Conservation (phyloP, 2,888 invertebrate genomes). For the Nysson spinosus region DNA sequence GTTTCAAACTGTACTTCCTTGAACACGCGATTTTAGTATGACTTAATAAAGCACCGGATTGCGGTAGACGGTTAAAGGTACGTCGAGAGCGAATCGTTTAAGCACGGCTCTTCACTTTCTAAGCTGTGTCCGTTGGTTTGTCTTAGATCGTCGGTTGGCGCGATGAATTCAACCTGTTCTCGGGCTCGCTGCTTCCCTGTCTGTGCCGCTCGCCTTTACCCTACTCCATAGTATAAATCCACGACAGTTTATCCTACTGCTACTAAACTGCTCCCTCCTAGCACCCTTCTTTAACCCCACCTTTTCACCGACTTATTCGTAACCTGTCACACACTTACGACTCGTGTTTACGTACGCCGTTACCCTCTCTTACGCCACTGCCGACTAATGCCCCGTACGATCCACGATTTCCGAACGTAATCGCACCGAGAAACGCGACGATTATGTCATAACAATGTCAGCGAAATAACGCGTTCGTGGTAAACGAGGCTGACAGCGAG, state of each 20-base stretch:
- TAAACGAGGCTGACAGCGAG: no score
- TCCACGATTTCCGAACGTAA: not conserved
- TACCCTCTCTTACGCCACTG: not conserved
- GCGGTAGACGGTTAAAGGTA: slow-evolving; percentile 28
- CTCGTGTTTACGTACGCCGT: slow-evolving; percentile 33
- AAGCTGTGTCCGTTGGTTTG: no score
- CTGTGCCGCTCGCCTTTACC: slow-evolving; percentile 19
- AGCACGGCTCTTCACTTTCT: no score
- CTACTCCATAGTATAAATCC: slow-evolving; percentile 30
- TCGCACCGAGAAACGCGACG: not conserved
- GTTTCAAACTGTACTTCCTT: slow-evolving; percentile 19
- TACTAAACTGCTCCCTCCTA: not conserved
- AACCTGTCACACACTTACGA: slow-evolving; percentile 32
- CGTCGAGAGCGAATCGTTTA: no score
- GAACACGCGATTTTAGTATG: slow-evolving; percentile 53
- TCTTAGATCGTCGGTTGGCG: no score
- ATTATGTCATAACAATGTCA: no score
- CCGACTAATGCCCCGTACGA: slow-evolving; percentile 9
- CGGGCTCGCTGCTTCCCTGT: slow-evolving; percentile 40
- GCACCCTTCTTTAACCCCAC: slow-evolving; percentile 13
- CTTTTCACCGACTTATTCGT: slow-evolving; percentile 19
- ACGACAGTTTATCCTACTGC: slow-evolving; percentile 32
- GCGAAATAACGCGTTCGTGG: no score
- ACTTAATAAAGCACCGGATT: slow-evolving; percentile 49
- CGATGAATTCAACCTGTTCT: slow-evolving; percentile 31